Evolutionary conservation across 2,888 invertebrate genomes (phyloP), one percentile per base, ranked within the genome.

Genomic region (Anagyrus pseudococci): DNA sequence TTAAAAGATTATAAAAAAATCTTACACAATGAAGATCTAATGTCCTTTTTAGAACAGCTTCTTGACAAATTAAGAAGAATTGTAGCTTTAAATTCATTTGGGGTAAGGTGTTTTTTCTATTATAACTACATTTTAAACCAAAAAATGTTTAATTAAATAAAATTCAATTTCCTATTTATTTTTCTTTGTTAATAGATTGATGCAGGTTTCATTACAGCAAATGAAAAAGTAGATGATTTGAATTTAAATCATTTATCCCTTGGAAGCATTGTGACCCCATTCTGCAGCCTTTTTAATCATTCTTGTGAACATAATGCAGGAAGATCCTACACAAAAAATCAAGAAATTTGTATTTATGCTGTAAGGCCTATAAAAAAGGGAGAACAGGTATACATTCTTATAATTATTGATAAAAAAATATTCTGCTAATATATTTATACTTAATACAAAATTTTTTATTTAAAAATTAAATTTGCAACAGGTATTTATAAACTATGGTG

Each of bases 281-380:
- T 13, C 15, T 10, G 56, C 13, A 56, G 46, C 15, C 15, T 56
- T 22, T 22, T 56, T 15, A 46, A 46, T 19, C 46, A 56, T 33
- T 37, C 37, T 13, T 47, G 56, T 17, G 13, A 46, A 15, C 4
- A 13, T 19, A 46, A 46, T 37, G 4, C 10, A 17, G 15, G 23
- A 22, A 33, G 37, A 8, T 82, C 47, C 19, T 19, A 15, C 17
- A 43, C 57, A 22, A 37, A 23, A 37, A 20, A 37, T 19, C 33
- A 56, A 23, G 47, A 56, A 47, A 20, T 20, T 19, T 15, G 46
- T n/a, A 20, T 56, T 7, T 56, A 23, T 37, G 26, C 49, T 41
- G 41, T 29, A 15, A 25, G 41, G 13, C 22, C 37, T 4, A 58
- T 58, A 41, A 29, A 47, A 47, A 17, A 47, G 37, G 56, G 46